Conservation (phyloP, 92 coral and sea anemone species). For the Bergia puertoricense region DNA sequence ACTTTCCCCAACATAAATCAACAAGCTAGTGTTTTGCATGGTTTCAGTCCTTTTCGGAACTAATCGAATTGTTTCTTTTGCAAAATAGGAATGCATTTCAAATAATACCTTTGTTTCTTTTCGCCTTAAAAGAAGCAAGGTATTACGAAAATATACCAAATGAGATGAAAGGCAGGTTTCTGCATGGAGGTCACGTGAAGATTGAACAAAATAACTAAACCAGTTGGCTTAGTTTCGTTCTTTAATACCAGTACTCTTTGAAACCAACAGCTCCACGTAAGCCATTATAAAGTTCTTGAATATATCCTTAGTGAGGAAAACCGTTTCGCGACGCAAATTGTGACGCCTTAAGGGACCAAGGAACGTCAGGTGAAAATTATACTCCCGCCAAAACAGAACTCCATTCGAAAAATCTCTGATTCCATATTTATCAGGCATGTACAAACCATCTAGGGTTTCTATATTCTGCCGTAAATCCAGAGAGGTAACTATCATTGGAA, state of each 20-base stretch:
- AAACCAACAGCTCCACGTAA: constrained; percentile 2
- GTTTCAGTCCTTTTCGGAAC: too few species aligned
- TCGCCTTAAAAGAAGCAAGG: too few species aligned
- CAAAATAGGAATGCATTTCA: too few species aligned
- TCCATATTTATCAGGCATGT: constrained; percentile 18
- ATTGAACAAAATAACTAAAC: not conserved
- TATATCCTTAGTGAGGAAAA: constrained; percentile 14
- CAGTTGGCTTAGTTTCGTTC: not conserved
- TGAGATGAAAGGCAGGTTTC: too few species aligned
- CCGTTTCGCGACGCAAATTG: constrained; percentile 11
- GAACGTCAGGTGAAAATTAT: constrained; percentile 8
- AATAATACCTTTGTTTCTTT: too few species aligned
- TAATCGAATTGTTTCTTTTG: too few species aligned
- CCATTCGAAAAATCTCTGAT: constrained; percentile 11
- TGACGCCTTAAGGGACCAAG: constrained; percentile 10
- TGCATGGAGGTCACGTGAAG: too few species aligned
- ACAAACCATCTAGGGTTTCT: constrained; percentile 14
- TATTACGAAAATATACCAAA: too few species aligned
- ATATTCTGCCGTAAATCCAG: constrained; percentile 16
- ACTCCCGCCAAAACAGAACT: constrained; percentile 24
- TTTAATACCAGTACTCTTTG: not conserved
- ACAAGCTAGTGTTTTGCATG: too few species aligned
- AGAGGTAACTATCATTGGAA: not conserved
- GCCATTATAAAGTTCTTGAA: constrained; percentile 20
- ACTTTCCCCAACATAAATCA: too few species aligned